Percentiles rank a stretch among this genome's conserved stretches.
These are phyloP conservation scores for Chamaetylas fuelleborni DNA, from an alignment of 2,113 vertebrate species.

Conservation along the genomic window DNA sequence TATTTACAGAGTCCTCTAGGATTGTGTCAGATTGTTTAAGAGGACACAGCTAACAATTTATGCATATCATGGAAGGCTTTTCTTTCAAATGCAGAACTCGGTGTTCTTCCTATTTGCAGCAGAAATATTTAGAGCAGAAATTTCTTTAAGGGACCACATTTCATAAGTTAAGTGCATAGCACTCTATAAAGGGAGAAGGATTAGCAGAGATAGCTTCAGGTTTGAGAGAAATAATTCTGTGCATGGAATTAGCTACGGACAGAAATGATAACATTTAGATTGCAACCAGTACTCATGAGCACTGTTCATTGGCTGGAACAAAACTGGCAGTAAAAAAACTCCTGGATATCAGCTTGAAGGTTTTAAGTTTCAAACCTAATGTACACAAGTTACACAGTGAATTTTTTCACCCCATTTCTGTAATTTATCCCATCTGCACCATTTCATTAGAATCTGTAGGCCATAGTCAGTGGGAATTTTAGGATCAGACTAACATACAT, in stretches of 20 bases:
- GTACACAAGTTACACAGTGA: constrained; percentile 13
- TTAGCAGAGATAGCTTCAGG: constrained; percentile 1
- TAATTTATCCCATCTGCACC: constrained; percentile 53
- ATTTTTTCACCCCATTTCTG: not conserved
- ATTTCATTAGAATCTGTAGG: constrained; percentile 2
- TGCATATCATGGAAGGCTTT: not conserved
- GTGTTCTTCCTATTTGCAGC: not conserved
- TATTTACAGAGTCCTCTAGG: not conserved
- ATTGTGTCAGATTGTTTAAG: not conserved
- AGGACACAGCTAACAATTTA: not conserved
- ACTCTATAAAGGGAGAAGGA: not conserved
- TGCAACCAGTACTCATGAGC: not conserved
- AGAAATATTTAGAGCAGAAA: constrained; percentile 2
- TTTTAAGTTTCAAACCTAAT: constrained; percentile 42
- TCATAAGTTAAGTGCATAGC: not conserved
- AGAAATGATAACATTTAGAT: constrained; percentile 48
- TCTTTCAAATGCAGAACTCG: not conserved
- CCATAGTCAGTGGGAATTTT: not conserved
- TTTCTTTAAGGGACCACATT: not conserved
- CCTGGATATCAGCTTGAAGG: constrained; percentile 39
- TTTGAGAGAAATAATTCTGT: not conserved
- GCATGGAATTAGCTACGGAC: not conserved
- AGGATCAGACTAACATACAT: not conserved
- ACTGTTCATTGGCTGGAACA: not conserved
- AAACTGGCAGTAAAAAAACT: not conserved